Evolutionary conservation across 2,797 vertebrate genomes (phyloP).

Genomic region (Holocentrus rufus): DNA sequence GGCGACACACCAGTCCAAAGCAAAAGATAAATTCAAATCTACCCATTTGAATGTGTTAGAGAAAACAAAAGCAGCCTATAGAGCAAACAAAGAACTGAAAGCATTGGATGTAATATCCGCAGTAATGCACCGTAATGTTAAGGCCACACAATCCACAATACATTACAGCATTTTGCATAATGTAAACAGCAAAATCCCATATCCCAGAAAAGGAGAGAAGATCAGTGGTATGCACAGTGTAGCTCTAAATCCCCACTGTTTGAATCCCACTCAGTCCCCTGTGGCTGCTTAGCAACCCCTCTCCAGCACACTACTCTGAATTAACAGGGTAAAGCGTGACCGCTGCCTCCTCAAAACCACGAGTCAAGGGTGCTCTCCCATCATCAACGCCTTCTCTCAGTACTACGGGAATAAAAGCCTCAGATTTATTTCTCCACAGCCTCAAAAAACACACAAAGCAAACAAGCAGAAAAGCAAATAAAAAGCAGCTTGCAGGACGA

Average conservation of each 20-base stretch:
- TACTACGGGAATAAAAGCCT: slow-evolving; percentile 53
- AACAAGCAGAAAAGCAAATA: slow-evolving; percentile 49
- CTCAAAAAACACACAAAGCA: slow-evolving; percentile 42
- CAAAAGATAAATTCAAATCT: background rate
- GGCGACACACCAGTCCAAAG: slow-evolving; percentile 12
- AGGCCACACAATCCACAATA: slow-evolving; percentile 22
- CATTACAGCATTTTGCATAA: slow-evolving; percentile 32
- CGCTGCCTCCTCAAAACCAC: slow-evolving; percentile 78
- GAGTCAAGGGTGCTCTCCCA: slow-evolving; percentile 75
- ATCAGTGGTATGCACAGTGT: slow-evolving; percentile 59
- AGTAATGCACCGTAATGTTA: background rate
- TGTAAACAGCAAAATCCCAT: slow-evolving; percentile 42
- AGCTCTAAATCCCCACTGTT: slow-evolving; percentile 76
- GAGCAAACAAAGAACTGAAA: background rate
- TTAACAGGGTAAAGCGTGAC: slow-evolving; percentile 81
- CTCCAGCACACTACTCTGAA: slow-evolving; percentile 80
- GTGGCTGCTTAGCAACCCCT: slow-evolving; percentile 86
- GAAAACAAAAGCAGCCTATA: background rate
- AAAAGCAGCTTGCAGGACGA: slow-evolving; percentile 7
- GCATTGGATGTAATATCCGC: background rate
- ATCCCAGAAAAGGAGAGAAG: slow-evolving; percentile 57
- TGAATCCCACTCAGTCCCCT: slow-evolving; percentile 81
- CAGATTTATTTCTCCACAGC: slow-evolving; percentile 45
- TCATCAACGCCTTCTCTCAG: slow-evolving; percentile 68
- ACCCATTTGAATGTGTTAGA: slow-evolving; percentile 1